phyloP scores from a whole-genome alignment of 2,888 invertebrate genomes.

The Agrotis exclamationis region DNA sequence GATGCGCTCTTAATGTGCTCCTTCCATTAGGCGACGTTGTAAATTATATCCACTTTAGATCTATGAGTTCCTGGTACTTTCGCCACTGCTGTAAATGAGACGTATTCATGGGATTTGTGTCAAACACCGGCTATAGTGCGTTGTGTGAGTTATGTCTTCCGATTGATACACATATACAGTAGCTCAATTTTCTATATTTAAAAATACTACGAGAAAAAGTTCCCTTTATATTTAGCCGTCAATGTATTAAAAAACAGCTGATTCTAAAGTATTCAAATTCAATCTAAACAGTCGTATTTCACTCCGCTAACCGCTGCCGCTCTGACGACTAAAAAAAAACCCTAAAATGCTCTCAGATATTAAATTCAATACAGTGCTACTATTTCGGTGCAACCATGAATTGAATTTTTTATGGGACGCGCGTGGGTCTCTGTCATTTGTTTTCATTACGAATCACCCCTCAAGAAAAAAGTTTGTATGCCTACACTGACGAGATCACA shows the following conservation, averaged over 20 bases:
- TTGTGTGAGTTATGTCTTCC: constrained; percentile 44
- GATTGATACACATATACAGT: constrained; percentile 34
- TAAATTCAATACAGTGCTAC: constrained; percentile 78
- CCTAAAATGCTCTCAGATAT: constrained; percentile 76
- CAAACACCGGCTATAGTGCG: constrained; percentile 46
- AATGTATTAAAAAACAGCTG: constrained; percentile 68
- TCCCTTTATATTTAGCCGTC: constrained; percentile 31
- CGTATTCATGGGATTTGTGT: constrained; percentile 63
- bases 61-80: constrained; percentile 80
- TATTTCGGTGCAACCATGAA: constrained; percentile 85
- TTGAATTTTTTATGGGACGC: constrained; percentile 87
- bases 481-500: constrained; percentile 57
- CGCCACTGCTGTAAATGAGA: constrained; percentile 66
- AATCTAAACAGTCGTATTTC: constrained; percentile 77
- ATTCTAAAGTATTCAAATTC: constrained; percentile 71
- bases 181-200: constrained; percentile 2
- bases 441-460: constrained; percentile 85
- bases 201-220: constrained; percentile 7
- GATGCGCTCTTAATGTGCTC: constrained; percentile 85
- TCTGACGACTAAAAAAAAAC: constrained; percentile 68
- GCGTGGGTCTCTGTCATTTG: constrained; percentile 86
- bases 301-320: constrained; percentile 66
- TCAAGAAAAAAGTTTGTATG: constrained; percentile 73
- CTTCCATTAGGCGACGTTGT: constrained; percentile 88
- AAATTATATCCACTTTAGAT: constrained; percentile 86